phyloP scores from a whole-genome alignment of 2,888 invertebrate species.

The Tholera decimalis region DNA sequence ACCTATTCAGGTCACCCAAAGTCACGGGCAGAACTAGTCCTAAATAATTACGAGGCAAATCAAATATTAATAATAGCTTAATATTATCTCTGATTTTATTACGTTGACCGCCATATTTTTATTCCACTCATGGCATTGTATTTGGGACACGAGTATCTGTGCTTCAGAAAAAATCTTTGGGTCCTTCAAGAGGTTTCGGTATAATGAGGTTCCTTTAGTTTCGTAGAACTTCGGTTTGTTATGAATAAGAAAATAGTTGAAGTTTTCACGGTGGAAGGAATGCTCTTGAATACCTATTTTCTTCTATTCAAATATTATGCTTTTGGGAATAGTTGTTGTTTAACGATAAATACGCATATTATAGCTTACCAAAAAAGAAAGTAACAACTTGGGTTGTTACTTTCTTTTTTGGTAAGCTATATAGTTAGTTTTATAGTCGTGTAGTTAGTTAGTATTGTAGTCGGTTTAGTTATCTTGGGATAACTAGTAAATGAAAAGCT shows the following conservation, averaged over 20 bases:
- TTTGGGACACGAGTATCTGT: too few relatives aligned
- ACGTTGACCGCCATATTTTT: too few relatives aligned
- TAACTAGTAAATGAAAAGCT: background rate
- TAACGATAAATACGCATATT: background rate
- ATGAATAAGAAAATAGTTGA: background rate
- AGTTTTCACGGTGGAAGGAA: background rate
- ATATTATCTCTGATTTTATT: too few relatives aligned
- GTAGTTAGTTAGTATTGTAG: too few relatives aligned
- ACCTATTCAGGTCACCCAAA: too few relatives aligned
- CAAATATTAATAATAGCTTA: too few relatives aligned
- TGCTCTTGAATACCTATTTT: background rate
- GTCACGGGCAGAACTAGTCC: too few relatives aligned
- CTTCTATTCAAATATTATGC: background rate
- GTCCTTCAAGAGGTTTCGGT: background rate
- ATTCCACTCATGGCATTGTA: background rate
- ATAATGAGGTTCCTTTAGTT: background rate
- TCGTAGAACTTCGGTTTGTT: background rate
- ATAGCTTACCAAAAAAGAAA: slow-evolving; percentile 6
- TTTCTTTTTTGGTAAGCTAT: too few relatives aligned
- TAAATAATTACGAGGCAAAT: too few relatives aligned
- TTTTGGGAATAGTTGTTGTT: background rate
- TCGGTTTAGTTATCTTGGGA: too few relatives aligned
- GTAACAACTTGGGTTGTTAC: too few relatives aligned
- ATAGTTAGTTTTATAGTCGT: too few relatives aligned
- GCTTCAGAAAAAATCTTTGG: background rate